A percentile compares a stretch with the other conserved stretches of the same genome.
Evolutionary conservation across 2,113 vertebrate species (phyloP).

Genomic region (Uria aalge): DNA sequence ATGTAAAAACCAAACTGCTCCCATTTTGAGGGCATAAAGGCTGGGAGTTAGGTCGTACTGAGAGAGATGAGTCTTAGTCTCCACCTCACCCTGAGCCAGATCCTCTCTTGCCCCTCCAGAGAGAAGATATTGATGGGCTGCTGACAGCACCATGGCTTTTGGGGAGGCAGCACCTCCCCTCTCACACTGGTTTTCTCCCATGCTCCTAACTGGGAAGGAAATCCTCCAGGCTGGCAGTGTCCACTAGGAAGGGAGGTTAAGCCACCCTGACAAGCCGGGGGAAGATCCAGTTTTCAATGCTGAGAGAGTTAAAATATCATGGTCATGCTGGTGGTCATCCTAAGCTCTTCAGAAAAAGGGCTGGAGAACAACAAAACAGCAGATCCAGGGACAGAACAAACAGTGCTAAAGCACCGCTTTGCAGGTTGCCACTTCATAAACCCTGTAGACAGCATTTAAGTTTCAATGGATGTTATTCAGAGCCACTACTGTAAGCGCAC

Average conservation of each 20-base stretch:
- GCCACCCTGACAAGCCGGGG: rapidly evolving
- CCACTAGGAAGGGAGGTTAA: not conserved
- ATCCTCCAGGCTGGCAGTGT: not conserved
- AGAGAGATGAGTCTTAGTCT: not conserved
- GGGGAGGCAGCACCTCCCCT: not conserved
- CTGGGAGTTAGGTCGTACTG: not conserved
- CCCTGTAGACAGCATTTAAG: not conserved
- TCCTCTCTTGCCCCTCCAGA: not conserved
- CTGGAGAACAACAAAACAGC: not conserved
- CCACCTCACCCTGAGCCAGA: not conserved
- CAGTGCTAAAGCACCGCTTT: rapidly evolving
- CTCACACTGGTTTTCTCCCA: not conserved
- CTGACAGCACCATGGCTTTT: not conserved
- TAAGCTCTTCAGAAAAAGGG: not conserved
- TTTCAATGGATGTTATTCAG: not conserved
- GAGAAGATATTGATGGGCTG: not conserved
- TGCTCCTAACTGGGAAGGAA: not conserved
- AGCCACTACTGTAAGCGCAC: not conserved
- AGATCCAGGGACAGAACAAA: not conserved
- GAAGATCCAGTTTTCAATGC: not conserved
- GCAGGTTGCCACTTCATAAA: not conserved
- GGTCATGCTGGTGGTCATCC: not conserved
- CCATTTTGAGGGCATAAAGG: not conserved
- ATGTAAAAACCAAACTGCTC: not conserved
- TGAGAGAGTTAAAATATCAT: not conserved